Evolutionary conservation across 2,113 vertebrate species (phyloP).

Genomic region (Clarias magur): DNA sequence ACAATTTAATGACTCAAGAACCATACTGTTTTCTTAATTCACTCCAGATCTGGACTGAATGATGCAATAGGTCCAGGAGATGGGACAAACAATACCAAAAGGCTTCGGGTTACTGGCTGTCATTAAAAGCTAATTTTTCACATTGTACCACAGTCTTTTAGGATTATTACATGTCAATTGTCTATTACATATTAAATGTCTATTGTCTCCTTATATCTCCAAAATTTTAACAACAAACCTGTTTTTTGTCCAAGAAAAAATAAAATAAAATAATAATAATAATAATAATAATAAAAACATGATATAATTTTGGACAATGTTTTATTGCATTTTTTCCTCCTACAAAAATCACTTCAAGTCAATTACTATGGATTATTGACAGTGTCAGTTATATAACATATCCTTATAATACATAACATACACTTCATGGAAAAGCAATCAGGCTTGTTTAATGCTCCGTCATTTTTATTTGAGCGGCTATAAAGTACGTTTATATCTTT

Average conservation of each 20-base stretch:
- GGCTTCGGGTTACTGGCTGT: background rate
- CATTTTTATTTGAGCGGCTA: background rate
- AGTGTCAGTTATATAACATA: constrained; percentile 23
- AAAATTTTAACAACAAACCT: background rate
- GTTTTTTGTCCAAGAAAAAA: background rate
- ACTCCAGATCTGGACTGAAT: constrained; percentile 11
- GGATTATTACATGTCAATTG: background rate
- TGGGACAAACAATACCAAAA: background rate
- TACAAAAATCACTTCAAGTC: constrained; percentile 11
- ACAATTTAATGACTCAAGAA: constrained; percentile 1
- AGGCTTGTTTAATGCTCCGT: constrained; percentile 9
- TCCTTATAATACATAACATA: constrained; percentile 24
- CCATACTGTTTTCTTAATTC: background rate
- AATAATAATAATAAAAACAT: background rate
- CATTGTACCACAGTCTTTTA: background rate
- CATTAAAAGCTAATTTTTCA: background rate
- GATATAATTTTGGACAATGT: constrained; percentile 3
- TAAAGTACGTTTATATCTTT: background rate
- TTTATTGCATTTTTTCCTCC: constrained; percentile 46
- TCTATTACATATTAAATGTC: too few relatives aligned
- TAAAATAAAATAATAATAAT: background rate
- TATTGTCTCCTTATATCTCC: background rate
- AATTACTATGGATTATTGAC: constrained; percentile 11
- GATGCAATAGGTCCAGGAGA: constrained; percentile 29
- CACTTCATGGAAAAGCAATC: background rate